These are phyloP conservation scores for Plecturocebus donacophilus DNA, from an alignment of 2,113 vertebrate genomes.

Conservation along the genomic window DNA sequence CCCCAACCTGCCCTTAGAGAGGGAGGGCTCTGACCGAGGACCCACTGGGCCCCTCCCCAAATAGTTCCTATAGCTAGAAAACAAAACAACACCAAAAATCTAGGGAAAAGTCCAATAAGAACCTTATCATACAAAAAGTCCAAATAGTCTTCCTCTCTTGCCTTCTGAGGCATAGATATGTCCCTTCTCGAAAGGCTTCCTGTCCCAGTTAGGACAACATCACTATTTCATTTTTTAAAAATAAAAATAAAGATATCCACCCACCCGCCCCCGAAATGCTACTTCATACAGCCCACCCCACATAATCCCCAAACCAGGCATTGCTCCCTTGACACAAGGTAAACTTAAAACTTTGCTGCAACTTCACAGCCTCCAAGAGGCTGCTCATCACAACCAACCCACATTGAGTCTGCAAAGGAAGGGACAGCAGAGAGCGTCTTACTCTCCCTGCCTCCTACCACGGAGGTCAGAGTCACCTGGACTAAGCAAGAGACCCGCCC, in stretches of 20 bases:
- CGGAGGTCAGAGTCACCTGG: background rate
- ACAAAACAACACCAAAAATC: background rate
- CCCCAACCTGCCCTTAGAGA: constrained; percentile 3
- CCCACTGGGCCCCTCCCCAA: constrained; percentile 40
- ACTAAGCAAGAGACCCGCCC: fast-evolving
- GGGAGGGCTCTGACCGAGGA: background rate
- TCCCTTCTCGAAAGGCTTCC: constrained; percentile 62
- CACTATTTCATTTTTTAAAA: constrained; percentile 82
- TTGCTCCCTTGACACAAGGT: constrained; percentile 92
- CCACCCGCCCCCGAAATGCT: constrained; percentile 58
- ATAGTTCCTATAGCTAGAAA: constrained; percentile 69
- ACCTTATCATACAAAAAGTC: constrained; percentile 60
- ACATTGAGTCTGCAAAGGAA: background rate
- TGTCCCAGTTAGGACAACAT: constrained; percentile 76
- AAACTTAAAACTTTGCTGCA: constrained; percentile 82
- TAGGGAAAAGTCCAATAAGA: constrained; percentile 58
- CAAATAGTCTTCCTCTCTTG: background rate
- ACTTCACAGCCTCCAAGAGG: constrained; percentile 49
- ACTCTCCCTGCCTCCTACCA: background rate
- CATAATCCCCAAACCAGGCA: constrained; percentile 61
- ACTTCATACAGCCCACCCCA: constrained; percentile 7
- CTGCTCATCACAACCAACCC: constrained; percentile 51
- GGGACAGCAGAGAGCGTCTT: background rate
- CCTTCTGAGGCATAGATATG: constrained; percentile 42
- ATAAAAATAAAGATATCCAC: constrained; percentile 81